phyloP scores from a whole-genome alignment of 1,140 invertebrate species.

The Chymomyza costata region DNA sequence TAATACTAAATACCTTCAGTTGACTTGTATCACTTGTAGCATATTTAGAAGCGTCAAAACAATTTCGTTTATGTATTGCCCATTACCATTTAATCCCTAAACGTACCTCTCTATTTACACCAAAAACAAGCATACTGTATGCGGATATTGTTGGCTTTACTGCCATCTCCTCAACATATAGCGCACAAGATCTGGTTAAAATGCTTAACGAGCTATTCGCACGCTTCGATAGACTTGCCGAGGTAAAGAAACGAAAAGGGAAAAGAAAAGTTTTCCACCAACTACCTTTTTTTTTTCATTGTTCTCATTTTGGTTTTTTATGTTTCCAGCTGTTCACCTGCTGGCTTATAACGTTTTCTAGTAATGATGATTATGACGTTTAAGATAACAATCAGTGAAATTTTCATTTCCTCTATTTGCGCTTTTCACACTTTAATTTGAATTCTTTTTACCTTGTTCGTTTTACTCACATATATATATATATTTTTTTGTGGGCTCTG shows the following conservation, averaged over 20 bases:
- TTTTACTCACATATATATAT: too few species aligned
- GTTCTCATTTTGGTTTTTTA: constrained; percentile 11
- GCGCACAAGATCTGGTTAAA: constrained; percentile 93
- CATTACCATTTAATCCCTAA: constrained; percentile 26
- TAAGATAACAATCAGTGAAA: constrained; percentile 34
- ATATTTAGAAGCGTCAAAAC: constrained; percentile 27
- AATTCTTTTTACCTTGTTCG: constrained; percentile 19
- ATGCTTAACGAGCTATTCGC: constrained; percentile 96
- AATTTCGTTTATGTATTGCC: too few species aligned
- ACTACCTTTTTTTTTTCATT: constrained; percentile 12
- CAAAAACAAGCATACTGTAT: constrained; percentile 83
- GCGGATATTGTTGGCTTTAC: constrained; percentile 96
- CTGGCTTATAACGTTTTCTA: constrained; percentile 9
- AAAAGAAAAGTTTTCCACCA: not conserved
- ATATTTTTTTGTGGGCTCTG: constrained; percentile 13
- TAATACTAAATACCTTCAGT: too few species aligned
- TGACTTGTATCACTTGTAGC: too few species aligned
- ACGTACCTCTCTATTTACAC: constrained; percentile 25
- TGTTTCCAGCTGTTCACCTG: constrained; percentile 35
- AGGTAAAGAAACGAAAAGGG: constrained; percentile 78
- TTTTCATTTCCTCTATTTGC: constrained; percentile 28
- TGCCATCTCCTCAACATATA: constrained; percentile 95
- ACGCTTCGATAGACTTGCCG: constrained; percentile 92
- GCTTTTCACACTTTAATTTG: constrained; percentile 33
- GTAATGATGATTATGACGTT: constrained; percentile 46